Evolutionary conservation across 2,888 invertebrate genomes (phyloP).

Genomic region (Heliconius ethilla): DNA sequence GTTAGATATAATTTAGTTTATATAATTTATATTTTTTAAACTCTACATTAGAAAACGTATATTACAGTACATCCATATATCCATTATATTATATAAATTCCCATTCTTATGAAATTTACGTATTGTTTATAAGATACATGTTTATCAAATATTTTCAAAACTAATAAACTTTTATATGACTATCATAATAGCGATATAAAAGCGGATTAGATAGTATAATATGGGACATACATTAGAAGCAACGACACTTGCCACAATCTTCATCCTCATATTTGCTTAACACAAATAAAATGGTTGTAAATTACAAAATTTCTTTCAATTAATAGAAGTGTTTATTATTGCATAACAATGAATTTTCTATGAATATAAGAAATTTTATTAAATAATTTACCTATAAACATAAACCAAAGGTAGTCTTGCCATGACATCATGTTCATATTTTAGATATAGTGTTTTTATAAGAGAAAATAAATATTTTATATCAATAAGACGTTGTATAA

Average conservation of each 20-base stretch:
- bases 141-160: background rate
- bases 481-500: background rate
- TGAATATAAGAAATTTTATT: background rate
- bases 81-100: background rate
- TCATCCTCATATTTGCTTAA: background rate
- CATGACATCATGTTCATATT: slow-evolving; percentile 11
- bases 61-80: background rate
- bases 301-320: background rate
- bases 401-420: slow-evolving; percentile 2
- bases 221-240: background rate
- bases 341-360: background rate
- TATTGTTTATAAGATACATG: background rate
- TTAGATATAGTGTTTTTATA: background rate
- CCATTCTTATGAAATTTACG: background rate
- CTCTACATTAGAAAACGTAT: background rate
- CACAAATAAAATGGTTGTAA: background rate
- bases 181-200: background rate
- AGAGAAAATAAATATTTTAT: background rate
- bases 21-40: background rate
- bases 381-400: background rate
- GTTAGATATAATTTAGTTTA: slow-evolving; percentile 2
- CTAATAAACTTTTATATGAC: background rate
- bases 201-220: background rate
- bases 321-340: background rate
- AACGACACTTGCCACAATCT: background rate